Evolutionary conservation across 35 echinoderm and acorn worm species (phyloP).

Genomic region (Diadema setosum): DNA sequence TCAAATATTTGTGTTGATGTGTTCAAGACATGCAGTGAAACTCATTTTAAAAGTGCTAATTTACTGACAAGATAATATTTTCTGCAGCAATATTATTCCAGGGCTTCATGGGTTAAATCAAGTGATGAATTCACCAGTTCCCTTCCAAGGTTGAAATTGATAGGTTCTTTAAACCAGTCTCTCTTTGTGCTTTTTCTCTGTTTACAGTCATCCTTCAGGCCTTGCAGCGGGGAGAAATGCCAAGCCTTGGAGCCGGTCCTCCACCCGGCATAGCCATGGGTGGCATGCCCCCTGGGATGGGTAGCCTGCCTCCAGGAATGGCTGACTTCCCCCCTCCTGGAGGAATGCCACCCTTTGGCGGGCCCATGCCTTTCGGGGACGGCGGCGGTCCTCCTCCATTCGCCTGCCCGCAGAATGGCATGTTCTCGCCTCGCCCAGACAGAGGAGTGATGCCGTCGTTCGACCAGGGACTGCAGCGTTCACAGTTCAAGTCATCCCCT

Average conservation of each 20-base stretch:
- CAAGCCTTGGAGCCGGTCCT: background rate
- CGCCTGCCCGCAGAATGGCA: background rate
- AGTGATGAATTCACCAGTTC: no score
- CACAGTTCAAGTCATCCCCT: background rate
- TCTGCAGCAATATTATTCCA: no score
- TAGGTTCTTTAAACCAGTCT: no score
- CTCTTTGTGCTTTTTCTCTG: background rate
- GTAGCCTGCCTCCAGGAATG: background rate
- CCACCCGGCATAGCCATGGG: background rate
- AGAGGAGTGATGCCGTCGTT: background rate
- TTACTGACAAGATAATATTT: no score
- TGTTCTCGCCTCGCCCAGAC: background rate
- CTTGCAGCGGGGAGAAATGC: background rate
- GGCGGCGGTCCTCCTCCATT: background rate
- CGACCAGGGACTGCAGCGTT: background rate
- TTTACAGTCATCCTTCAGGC: background rate
- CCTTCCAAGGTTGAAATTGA: no score
- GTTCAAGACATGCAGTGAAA: no score
- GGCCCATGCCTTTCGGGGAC: background rate
- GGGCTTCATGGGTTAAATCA: no score
- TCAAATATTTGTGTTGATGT: no score
- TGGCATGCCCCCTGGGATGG: conserved; percentile 4
- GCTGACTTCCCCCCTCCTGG: background rate
- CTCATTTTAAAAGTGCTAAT: no score
- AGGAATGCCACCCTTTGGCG: background rate